These are phyloP conservation scores for Steatocranus sp. DNA, from an alignment of 2,797 vertebrate species.

Conservation along the genomic window DNA sequence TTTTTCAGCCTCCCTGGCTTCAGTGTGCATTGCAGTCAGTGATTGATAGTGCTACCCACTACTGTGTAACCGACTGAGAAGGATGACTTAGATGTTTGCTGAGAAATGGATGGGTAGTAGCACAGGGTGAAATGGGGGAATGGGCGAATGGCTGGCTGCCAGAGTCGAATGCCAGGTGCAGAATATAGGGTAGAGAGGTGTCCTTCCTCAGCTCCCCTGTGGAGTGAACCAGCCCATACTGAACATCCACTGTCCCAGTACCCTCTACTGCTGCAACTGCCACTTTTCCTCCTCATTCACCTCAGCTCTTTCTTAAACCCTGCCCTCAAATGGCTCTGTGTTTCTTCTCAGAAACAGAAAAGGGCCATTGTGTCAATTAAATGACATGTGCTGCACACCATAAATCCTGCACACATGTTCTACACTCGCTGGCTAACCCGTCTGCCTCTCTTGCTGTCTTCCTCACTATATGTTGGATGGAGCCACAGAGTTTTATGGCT, in stretches of 20 bases:
- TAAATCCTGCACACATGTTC: slow-evolving; percentile 59
- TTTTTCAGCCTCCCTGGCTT: neutral
- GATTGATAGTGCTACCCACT: neutral
- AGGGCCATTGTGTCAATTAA: slow-evolving; percentile 54
- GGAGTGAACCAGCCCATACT: slow-evolving; percentile 43
- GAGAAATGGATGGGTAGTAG: slow-evolving; percentile 1
- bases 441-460: neutral
- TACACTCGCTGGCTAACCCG: neutral
- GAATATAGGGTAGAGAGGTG: slow-evolving; percentile 49
- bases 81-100: neutral
- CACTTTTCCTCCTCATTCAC: slow-evolving; percentile 9
- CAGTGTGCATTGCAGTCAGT: neutral
- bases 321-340: slow-evolving; percentile 16
- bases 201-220: slow-evolving; percentile 57
- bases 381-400: slow-evolving; percentile 43
- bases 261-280: slow-evolving; percentile 37
- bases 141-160: slow-evolving; percentile 42
- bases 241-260: slow-evolving; percentile 42
- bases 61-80: neutral
- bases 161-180: slow-evolving; percentile 54
- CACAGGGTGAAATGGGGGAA: slow-evolving; percentile 19
- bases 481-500: slow-evolving; percentile 46
- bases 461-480: slow-evolving; percentile 36
- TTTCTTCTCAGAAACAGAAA: slow-evolving; percentile 34
- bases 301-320: slow-evolving; percentile 5